A percentile compares a stretch with the other conserved stretches of the same genome.
These are phyloP conservation scores for Haliclona indistincta DNA, from an alignment of 37 sponge, comb jelly and placozoan genomes.

Conservation along the genomic window DNA sequence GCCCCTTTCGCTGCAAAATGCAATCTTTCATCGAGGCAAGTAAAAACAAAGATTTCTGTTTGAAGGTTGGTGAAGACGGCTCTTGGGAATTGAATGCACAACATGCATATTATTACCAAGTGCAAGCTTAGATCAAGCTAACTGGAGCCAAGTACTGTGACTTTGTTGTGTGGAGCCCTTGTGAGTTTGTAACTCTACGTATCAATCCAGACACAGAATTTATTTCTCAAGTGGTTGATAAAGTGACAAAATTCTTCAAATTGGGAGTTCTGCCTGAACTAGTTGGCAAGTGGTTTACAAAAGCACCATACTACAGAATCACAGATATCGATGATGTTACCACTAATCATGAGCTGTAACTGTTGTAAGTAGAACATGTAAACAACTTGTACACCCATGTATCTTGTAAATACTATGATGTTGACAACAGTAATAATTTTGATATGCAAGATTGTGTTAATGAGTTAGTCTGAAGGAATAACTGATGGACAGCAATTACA, in stretches of 20 bases:
- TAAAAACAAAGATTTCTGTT: conserved; percentile 10
- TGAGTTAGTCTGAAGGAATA: conserved; percentile 47
- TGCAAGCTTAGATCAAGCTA: conserved; percentile 38
- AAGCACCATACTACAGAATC: too few species aligned
- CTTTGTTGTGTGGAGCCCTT: conserved; percentile 29
- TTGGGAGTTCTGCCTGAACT: conserved; percentile 36
- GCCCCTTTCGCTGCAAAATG: conserved; percentile 7
- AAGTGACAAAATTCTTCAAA: conserved; percentile 10
- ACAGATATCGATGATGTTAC: too few species aligned
- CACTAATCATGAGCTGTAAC: too few species aligned
- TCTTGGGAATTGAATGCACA: conserved; percentile 18
- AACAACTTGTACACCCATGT: too few species aligned
- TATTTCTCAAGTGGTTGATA: conserved; percentile 15
- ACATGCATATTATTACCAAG: conserved; percentile 66
- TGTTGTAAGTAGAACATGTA: too few species aligned
- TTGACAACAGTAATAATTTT: too few species aligned
- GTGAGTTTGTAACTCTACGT: background rate
- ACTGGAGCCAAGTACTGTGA: conserved; percentile 29
- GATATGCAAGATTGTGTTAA: too few species aligned
- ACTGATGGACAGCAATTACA: conserved; percentile 45
- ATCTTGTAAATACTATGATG: too few species aligned
- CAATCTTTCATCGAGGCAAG: conserved; percentile 15
- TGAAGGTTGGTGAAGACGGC: conserved; percentile 14
- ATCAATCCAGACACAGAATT: conserved; percentile 20
- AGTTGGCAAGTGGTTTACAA: conserved; percentile 34